These are phyloP conservation scores for Metacarcinus magister DNA, from an alignment of 2,888 invertebrate species.

Conservation along the genomic window DNA sequence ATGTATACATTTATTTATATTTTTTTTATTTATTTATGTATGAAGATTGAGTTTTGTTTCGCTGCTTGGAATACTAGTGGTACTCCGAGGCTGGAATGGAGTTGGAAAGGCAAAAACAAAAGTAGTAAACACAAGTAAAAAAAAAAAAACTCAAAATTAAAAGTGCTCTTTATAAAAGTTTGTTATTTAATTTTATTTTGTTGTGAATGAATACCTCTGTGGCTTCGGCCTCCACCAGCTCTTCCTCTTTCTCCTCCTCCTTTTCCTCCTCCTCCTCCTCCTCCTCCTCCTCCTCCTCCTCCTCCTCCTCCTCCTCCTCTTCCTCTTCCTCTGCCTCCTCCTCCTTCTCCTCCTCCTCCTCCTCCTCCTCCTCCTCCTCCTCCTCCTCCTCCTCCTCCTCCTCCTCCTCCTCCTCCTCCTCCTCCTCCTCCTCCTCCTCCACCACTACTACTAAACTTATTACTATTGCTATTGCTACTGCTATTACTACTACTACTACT, in stretches of 20 bases:
- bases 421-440: not conserved
- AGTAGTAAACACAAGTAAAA: too few species aligned
- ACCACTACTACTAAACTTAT: not conserved
- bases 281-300: not conserved
- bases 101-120: too few species aligned
- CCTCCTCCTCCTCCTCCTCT: not conserved
- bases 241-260: not conserved
- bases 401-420: not conserved
- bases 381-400: not conserved
- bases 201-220: not conserved
- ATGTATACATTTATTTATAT: too few species aligned
- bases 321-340: not conserved
- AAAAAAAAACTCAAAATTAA: too few species aligned
- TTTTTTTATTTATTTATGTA: too few species aligned
- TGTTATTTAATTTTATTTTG: too few species aligned
- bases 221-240: not conserved
- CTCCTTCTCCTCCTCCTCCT: not conserved
- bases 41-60: too few species aligned
- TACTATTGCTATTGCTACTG: too few species aligned
- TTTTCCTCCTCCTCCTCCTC: not conserved
- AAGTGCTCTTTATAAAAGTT: too few species aligned
- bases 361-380: not conserved
- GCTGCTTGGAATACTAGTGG: too few species aligned
- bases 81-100: too few species aligned
- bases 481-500: too few species aligned